Conservation (phyloP, 1,140 invertebrate genomes). For the Lerema accius region DNA sequence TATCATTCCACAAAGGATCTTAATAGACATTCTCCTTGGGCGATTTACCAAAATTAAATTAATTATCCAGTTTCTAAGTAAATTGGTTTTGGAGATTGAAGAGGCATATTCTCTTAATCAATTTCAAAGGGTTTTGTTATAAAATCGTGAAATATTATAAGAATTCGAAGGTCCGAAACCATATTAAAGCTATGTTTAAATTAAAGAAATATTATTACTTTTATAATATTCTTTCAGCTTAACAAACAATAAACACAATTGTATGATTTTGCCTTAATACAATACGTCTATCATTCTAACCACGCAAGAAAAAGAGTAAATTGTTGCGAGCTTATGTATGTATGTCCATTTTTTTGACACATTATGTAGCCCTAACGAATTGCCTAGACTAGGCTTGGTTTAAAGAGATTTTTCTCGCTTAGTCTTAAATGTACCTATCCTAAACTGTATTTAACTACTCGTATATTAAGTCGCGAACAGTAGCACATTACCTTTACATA, state of each 20-base stretch:
- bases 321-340: too few species aligned
- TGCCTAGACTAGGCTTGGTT: too few species aligned
- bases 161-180: background rate
- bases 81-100: constrained; percentile 24
- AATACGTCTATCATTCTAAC: too few species aligned
- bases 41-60: constrained; percentile 26
- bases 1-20: constrained; percentile 30
- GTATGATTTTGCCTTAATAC: too few species aligned
- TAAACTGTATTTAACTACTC: background rate
- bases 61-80: constrained; percentile 33
- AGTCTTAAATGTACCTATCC: too few species aligned
- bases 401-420: too few species aligned
- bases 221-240: too few species aligned
- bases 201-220: background rate
- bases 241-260: too few species aligned
- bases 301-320: too few species aligned
- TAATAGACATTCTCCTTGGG: constrained; percentile 18
- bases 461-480: background rate
- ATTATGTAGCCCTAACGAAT: too few species aligned
- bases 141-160: constrained; percentile 27
- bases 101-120: constrained; percentile 36
- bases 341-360: too few species aligned
- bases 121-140: constrained; percentile 33
- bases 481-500: background rate
- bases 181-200: constrained; percentile 17